phyloP scores from a whole-genome alignment of 2,797 vertebrate genomes.

The Spinibarbus caldwelli region DNA sequence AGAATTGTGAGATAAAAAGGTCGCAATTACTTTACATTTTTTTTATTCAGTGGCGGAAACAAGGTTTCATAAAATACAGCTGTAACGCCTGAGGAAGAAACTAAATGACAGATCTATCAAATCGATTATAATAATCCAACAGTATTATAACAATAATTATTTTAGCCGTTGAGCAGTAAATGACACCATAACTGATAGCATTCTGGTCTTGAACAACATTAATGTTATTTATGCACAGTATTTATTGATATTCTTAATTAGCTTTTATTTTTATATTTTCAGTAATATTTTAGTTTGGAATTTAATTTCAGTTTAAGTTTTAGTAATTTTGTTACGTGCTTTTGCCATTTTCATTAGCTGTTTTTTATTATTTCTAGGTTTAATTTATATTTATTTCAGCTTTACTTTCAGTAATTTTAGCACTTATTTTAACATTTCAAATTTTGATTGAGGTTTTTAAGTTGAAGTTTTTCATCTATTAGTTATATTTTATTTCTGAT shows the following conservation, averaged over 20 bases:
- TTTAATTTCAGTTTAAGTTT: not conserved
- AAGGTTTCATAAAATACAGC: not conserved
- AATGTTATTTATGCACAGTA: not conserved
- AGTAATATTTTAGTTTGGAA: too few relatives aligned
- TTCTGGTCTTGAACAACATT: not conserved
- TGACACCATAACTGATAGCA: not conserved
- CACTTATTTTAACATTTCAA: not conserved
- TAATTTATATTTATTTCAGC: not conserved
- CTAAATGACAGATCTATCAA: not conserved
- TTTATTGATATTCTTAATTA: not conserved
- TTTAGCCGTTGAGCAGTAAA: not conserved
- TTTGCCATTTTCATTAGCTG: not conserved
- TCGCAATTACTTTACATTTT: too few relatives aligned
- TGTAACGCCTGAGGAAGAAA: not conserved
- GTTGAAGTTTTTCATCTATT: not conserved
- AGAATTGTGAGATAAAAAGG: too few relatives aligned
- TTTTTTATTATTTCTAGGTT: not conserved
- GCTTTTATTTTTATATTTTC: not conserved
- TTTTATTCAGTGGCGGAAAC: too few relatives aligned
- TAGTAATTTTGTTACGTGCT: not conserved
- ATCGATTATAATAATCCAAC: not conserved
- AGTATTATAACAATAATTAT: not conserved
- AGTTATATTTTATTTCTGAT: not conserved
- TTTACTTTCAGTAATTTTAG: not conserved
- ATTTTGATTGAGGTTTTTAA: not conserved